These are phyloP conservation scores for Polydesmus complanatus DNA, from an alignment of 2,888 invertebrate species.

Conservation along the genomic window DNA sequence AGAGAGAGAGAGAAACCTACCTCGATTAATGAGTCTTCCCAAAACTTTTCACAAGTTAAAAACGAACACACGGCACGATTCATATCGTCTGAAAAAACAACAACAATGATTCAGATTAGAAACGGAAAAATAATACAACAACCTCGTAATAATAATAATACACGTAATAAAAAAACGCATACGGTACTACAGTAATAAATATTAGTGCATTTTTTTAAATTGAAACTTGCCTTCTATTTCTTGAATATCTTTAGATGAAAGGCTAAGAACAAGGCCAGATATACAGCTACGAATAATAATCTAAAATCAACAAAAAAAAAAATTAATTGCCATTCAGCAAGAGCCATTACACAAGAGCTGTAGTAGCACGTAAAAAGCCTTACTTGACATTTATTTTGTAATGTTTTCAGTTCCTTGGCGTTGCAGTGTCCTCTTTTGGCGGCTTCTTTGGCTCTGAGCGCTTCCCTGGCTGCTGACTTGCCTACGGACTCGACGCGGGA, in stretches of 20 bases:
- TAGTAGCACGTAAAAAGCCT: not conserved
- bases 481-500: not conserved
- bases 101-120: conserved; percentile 2
- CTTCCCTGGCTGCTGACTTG: conserved; percentile 22
- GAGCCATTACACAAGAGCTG: not conserved
- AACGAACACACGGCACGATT: conserved; percentile 84
- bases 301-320: conserved; percentile 29
- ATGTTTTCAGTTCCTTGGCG: conserved; percentile 27
- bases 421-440: conserved; percentile 24
- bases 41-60: conserved; percentile 78
- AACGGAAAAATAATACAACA: not conserved
- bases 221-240: conserved; percentile 55
- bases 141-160: not conserved
- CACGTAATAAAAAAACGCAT: not conserved
- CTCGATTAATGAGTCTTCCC: conserved; percentile 59
- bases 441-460: conserved; percentile 37
- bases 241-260: conserved; percentile 67
- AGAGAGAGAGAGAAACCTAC: conserved; percentile 20
- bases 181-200: not conserved
- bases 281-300: conserved; percentile 67
- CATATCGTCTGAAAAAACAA: conserved; percentile 52
- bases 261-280: conserved; percentile 60
- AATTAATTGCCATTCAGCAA: not conserved
- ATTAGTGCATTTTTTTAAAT: no score
- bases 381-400: conserved; percentile 28